Conservation (phyloP, 2,888 invertebrate genomes). For the Lasioglossum pauxillum region DNA sequence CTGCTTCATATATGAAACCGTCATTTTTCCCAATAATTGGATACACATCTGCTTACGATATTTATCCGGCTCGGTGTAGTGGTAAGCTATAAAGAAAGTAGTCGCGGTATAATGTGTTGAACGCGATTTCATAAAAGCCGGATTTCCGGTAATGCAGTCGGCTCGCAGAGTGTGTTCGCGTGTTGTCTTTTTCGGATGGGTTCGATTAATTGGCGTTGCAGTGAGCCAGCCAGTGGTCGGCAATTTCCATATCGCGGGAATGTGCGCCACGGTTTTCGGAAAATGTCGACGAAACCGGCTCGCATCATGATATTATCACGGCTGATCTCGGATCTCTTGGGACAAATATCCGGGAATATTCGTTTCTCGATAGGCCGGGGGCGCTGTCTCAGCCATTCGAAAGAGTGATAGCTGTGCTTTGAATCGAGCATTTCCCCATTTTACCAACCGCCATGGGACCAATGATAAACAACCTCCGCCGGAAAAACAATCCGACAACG, state of each 20-base stretch:
- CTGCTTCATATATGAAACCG: too few relatives aligned
- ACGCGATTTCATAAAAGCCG: neutral
- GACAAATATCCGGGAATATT: slow-evolving; percentile 59
- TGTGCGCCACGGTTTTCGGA: slow-evolving; percentile 7
- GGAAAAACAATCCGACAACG: neutral
- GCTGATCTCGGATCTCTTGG: slow-evolving; percentile 55
- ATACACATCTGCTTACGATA: neutral
- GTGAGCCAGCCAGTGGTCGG: neutral
- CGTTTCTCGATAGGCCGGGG: slow-evolving; percentile 47
- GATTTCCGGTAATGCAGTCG: neutral
- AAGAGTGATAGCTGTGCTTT: slow-evolving; percentile 16
- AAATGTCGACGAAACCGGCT: slow-evolving; percentile 48
- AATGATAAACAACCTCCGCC: neutral
- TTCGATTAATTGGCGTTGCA: slow-evolving; percentile 33
- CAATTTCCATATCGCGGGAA: slow-evolving; percentile 26
- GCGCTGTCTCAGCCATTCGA: neutral
- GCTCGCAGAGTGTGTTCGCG: neutral
- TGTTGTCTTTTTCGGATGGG: slow-evolving; percentile 4
- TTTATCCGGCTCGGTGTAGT: neutral
- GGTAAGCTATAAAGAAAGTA: neutral
- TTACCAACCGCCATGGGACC: neutral
- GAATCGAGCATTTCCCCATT: slow-evolving; percentile 4
- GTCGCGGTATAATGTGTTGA: neutral
- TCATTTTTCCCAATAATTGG: neutral
- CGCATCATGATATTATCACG: slow-evolving; percentile 54